Evolutionary conservation across 2,888 invertebrate genomes (phyloP).

Genomic region (Pheosia gnoma): DNA sequence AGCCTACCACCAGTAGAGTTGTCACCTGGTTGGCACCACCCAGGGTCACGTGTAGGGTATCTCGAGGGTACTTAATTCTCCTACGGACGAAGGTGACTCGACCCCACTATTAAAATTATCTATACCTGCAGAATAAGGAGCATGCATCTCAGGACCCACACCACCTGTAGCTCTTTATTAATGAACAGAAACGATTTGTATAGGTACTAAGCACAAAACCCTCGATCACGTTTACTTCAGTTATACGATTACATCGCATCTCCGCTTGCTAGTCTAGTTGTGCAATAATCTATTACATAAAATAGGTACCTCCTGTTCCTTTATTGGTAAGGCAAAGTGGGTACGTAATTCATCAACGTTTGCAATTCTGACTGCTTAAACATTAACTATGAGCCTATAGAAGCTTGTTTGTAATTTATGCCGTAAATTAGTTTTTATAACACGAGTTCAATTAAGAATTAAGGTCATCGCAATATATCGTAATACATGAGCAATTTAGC

Average conservation of each 20-base stretch:
- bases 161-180: no score
- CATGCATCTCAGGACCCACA: no score
- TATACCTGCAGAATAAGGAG: no score
- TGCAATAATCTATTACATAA: constrained; percentile 32
- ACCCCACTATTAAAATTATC: no score
- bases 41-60: no score
- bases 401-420: constrained; percentile 23
- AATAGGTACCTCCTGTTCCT: constrained; percentile 29
- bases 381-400: constrained; percentile 24
- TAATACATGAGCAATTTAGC: constrained; percentile 37
- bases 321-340: constrained; percentile 27
- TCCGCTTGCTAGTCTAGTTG: constrained; percentile 25
- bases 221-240: constrained; percentile 19
- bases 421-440: constrained; percentile 33
- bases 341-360: constrained; percentile 29
- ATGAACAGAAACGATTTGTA: no score
- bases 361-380: constrained; percentile 22
- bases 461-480: constrained; percentile 38
- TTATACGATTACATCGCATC: constrained; percentile 18
- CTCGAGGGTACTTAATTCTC: no score
- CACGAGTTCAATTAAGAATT: constrained; percentile 45
- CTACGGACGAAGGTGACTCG: no score
- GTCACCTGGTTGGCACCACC: no score
- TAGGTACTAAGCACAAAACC: constrained; percentile 3
- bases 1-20: no score